phyloP scores from a whole-genome alignment of 53 echinoderm and acorn worm genomes.

The Antedon mediterranea region DNA sequence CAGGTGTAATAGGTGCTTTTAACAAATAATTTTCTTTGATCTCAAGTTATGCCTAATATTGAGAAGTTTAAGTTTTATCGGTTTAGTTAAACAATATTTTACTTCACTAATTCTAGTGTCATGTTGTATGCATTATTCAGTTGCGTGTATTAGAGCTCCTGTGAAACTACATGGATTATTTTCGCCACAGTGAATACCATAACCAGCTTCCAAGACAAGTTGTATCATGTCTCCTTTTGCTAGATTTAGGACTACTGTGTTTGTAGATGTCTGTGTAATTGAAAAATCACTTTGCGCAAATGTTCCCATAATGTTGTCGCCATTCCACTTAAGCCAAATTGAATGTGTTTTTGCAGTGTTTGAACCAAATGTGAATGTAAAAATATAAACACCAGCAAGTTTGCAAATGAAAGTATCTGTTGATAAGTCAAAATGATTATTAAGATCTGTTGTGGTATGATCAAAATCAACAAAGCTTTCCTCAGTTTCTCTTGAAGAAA shows the following conservation, averaged over 20 bases:
- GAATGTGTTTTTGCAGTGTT: not conserved
- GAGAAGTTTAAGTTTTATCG: too few relatives aligned
- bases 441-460: not conserved
- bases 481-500: not conserved
- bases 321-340: not conserved
- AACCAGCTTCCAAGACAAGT: not conserved
- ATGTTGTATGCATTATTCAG: not conserved
- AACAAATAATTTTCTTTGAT: too few relatives aligned
- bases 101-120: too few relatives aligned
- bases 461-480: not conserved
- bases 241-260: not conserved
- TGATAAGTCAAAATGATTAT: not conserved
- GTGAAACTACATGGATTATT: not conserved
- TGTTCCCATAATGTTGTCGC: not conserved
- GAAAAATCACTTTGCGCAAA: not conserved
- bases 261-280: not conserved
- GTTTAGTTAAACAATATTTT: too few relatives aligned
- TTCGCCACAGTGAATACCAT: not conserved
- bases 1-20: too few relatives aligned
- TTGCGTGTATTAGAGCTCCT: not conserved
- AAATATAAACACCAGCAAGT: not conserved
- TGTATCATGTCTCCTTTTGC: not conserved
- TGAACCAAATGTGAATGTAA: not conserved
- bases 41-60: too few relatives aligned
- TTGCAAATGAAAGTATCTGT: not conserved